Base-by-base conservation (phyloP, 2,797 vertebrate genomes). In the Melanotaenia boesemani region DNA sequence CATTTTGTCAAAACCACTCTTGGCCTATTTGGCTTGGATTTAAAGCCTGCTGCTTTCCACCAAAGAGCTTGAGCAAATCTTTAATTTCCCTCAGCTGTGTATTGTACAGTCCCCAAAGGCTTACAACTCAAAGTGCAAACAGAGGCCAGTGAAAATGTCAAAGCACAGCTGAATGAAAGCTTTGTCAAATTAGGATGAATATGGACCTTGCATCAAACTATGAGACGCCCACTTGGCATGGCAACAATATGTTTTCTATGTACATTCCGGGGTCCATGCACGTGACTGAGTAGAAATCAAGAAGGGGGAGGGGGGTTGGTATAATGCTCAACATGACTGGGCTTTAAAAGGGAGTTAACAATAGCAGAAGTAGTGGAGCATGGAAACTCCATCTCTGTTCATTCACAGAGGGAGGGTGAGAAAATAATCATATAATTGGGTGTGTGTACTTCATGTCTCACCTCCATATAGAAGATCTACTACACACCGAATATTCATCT, bases 191-290 rank as follows among this genome's bases (percentile, higher is more conserved):
- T 46, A 56, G 76, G 72, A 74, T 83, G 92, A 88, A 91, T 84
- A 84, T 80, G 87, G 86, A 88, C 66, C 73, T 78, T 66, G 67
- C 79, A 22, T 88, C 87, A 86, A 67, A 46, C 32, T 15, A 30
- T 6, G 88, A n/a, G 36, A 75, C 81, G 54, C 89, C 90, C 82
- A 84, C 87, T 91, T 93, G 92, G 90, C 91, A 90, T 13, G 52
- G 63, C 72, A 92, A 93, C 90, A 92, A 94, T 92, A 83, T 22
- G 63, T 83, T 88, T 76, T 73, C 86, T 91, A 86, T 92, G 84
- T 76, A 30, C 12, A 1, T 65, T 72, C 63, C 28, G 68, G 30
- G 80, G 68, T 85, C 64, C 28, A 63, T 86, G 87, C 82, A 84
- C 50, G 50, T 73, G 76, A 79, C 73, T 70, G 80, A 77, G 71